A percentile compares a stretch with the other conserved stretches of the same genome.
Conservation (phyloP, 2,113 vertebrate species). For the Herpailurus yagouaroundi region DNA sequence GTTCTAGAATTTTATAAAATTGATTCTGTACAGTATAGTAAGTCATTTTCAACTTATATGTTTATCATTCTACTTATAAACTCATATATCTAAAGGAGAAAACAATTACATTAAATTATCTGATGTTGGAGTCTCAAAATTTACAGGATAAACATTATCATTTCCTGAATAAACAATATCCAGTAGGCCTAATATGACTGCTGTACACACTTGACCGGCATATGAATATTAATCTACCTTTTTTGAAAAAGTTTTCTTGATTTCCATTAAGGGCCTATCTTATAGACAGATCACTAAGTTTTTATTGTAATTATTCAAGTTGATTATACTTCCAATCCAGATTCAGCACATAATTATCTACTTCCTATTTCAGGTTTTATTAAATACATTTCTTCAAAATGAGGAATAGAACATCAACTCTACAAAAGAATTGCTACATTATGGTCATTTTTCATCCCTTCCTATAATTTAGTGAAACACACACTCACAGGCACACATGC, state of each 20-base stretch:
- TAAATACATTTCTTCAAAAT: slow-evolving; percentile 19
- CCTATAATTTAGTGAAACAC: neutral
- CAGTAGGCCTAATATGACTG: neutral
- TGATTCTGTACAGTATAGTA: neutral
- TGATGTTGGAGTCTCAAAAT: neutral
- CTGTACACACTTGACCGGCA: neutral
- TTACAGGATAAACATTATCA: neutral
- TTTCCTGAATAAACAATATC: neutral
- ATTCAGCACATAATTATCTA: neutral
- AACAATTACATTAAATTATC: neutral
- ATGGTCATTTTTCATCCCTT: neutral
- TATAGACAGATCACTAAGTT: neutral
- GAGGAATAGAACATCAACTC: neutral
- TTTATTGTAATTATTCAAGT: slow-evolving; percentile 19
- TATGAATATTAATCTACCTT: neutral
- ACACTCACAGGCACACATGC: neutral
- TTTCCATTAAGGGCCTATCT: neutral
- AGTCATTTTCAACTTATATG: neutral
- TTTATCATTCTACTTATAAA: neutral
- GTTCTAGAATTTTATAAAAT: neutral
- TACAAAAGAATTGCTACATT: neutral
- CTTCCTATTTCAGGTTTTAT: slow-evolving; percentile 23
- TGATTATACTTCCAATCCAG: neutral
- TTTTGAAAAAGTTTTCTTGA: slow-evolving; percentile 1
- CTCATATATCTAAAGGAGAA: neutral